Evolutionary conservation across 2,113 vertebrate species (phyloP), one percentile per base, ranked within the genome.

Genomic region (Pyxicephalus adspersus): DNA sequence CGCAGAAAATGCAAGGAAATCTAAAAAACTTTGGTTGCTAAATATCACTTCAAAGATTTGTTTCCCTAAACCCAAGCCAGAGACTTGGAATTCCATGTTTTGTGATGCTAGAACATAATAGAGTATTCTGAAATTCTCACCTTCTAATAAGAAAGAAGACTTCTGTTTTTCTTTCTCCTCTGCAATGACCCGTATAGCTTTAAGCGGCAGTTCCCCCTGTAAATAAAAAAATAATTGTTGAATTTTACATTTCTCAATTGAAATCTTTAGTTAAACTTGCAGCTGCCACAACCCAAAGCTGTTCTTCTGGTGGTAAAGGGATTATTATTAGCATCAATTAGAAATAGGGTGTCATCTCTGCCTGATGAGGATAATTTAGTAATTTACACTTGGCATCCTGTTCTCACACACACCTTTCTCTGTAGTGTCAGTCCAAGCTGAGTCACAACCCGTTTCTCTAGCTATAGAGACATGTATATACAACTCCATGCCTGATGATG

Each of bases 181-280:
- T 52, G 95, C 94, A 23, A 93, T 94, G 85, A 98, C 91, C 16
- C 89, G 94, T 65, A 98, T 87, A 85, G 96, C 94, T 28, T 96
- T 96, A 81, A 99, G 94, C 0, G 96, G 94, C 84, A 99, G 95
- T 89, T 99, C 97, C 0, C 96, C 97, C 97, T 99, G 92, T 1
- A 51, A 8, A 61, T 20, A 72, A 23, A 75, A 38, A 84, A 31
- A 68, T 29, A 9, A 64, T n/a, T 1, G 55, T 3, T 54, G 50
- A 13, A 19, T 22, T 25, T 22, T 26, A 51, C 38, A 26, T 7
- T 26, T 45, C 38, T 45, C 3, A 2, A 13, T 1, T 45, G 38
- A 45, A 45, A 45, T 13, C 38, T 45, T 45, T 45, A 45, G 8
- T 1, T 13, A 45, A 0, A 45, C 38, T 45, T 45, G 38, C 38